phyloP scores from a whole-genome alignment of 2,113 vertebrate species.

The Callopanchax toddi region DNA sequence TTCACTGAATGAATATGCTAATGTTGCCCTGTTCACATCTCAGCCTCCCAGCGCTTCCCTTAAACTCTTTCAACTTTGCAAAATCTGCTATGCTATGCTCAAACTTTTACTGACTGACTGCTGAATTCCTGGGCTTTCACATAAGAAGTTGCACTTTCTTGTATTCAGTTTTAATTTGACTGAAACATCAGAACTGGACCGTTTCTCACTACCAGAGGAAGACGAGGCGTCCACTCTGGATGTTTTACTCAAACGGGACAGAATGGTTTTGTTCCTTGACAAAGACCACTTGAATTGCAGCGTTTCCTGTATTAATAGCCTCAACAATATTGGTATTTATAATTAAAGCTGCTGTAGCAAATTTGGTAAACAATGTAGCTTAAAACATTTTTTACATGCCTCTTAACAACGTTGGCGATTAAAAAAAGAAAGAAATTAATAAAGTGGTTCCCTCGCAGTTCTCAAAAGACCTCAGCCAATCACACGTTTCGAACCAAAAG shows the following conservation, averaged over 20 bases:
- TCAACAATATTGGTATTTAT: too few relatives aligned
- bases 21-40: background rate
- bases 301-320: too few relatives aligned
- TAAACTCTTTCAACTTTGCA: background rate
- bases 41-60: background rate
- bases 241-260: background rate
- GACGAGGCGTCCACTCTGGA: too few relatives aligned
- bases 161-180: background rate
- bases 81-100: background rate
- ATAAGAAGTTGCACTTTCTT: background rate
- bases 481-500: too few relatives aligned
- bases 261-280: background rate
- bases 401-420: too few relatives aligned
- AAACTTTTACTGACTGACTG: background rate
- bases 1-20: constrained; percentile 1
- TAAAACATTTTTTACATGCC: too few relatives aligned
- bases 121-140: background rate
- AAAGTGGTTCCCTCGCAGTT: too few relatives aligned
- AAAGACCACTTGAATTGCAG: too few relatives aligned
- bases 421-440: too few relatives aligned
- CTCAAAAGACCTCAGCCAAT: too few relatives aligned
- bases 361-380: too few relatives aligned
- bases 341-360: too few relatives aligned
- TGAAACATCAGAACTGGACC: background rate
- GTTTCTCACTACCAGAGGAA: background rate